Evolutionary conservation across 2,797 vertebrate genomes (phyloP).

Genomic region (Ceyx erithaca): DNA sequence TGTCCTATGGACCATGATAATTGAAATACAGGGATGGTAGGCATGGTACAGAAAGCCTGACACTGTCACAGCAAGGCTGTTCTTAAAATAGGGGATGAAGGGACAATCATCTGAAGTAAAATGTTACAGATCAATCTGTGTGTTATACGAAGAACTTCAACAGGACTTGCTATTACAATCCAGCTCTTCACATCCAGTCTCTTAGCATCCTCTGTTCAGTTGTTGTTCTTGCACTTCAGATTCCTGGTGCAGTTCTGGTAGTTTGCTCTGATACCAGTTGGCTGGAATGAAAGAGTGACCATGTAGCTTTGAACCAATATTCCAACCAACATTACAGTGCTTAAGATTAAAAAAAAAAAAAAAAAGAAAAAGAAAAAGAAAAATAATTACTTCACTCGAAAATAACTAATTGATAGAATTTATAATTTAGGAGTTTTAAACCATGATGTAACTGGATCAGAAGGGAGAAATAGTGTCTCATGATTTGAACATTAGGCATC

Average conservation of each 20-base stretch:
- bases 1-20: slow-evolving; percentile 11
- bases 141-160: not conserved
- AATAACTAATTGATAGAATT: not conserved
- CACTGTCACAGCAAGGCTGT: not conserved
- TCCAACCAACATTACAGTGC: not conserved
- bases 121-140: not conserved
- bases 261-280: not conserved
- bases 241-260: not conserved
- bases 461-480: not conserved
- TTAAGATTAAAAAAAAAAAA: not conserved
- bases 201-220: not conserved
- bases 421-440: not conserved
- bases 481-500: not conserved
- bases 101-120: not conserved
- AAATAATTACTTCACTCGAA: not conserved
- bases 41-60: not conserved
- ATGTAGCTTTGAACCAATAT: not conserved
- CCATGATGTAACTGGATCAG: not conserved
- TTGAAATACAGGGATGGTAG: not conserved
- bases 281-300: not conserved
- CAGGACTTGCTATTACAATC: not conserved
- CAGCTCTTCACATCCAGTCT: not conserved
- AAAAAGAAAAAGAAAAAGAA: not conserved
- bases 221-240: not conserved
- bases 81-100: not conserved